A percentile compares a stretch with the other conserved stretches of the same genome.
phyloP scores from a whole-genome alignment of 1,140 invertebrate genomes.

The Bombus cullumanus region DNA sequence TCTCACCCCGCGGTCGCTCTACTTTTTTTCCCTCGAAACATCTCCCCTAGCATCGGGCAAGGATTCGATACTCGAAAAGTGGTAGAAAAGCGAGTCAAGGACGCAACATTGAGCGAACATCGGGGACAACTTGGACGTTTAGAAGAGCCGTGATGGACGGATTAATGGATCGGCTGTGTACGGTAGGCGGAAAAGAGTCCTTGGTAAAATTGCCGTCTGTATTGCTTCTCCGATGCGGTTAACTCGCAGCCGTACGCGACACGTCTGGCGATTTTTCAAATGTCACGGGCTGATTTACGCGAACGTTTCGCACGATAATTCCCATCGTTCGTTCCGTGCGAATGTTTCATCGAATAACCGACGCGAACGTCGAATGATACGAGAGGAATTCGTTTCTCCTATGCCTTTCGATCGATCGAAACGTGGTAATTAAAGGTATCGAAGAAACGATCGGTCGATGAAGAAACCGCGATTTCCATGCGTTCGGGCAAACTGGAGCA shows the following conservation, averaged over 20 bases:
- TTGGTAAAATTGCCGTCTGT: slow-evolving; percentile 10
- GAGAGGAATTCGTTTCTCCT: too few relatives aligned
- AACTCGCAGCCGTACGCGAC: neutral
- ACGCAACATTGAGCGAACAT: slow-evolving; percentile 14
- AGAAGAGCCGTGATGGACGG: neutral
- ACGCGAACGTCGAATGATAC: too few relatives aligned
- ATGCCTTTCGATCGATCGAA: neutral
- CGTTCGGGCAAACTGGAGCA: neutral
- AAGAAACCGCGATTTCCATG: neutral
- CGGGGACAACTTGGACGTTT: neutral
- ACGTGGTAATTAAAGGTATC: neutral
- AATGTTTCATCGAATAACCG: too few relatives aligned
- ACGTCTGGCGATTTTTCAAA: neutral
- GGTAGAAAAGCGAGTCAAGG: neutral
- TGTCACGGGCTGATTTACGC: neutral
- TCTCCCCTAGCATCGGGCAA: neutral
- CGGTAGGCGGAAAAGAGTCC: neutral
- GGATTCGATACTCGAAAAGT: neutral
- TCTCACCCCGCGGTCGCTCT: neutral
- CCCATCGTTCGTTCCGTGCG: too few relatives aligned
- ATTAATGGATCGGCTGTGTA: slow-evolving; percentile 13
- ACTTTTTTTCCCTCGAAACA: neutral
- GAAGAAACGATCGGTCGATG: neutral
- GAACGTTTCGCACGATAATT: neutral
- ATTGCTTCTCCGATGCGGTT: neutral